Evolutionary conservation across 2,113 vertebrate genomes (phyloP), one percentile per base, ranked within the genome.

Genomic region (Chinchilla lanigera): DNA sequence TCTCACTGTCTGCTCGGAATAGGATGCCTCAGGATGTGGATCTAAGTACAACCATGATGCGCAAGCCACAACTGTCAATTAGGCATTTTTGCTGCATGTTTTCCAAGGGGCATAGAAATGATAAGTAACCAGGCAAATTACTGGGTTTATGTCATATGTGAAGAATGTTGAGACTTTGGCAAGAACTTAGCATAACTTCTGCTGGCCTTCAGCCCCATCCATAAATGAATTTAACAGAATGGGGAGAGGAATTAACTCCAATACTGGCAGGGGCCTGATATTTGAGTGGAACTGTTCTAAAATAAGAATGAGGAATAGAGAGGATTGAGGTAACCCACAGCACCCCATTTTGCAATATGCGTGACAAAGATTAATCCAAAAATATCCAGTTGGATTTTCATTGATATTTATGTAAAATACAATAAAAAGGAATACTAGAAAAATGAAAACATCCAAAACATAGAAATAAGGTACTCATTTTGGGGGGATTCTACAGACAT

Each of bases 51-150:
- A 10, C 9, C 20, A 3, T 19, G 4, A 60, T 24, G 30, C 71
- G 38, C 16, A 75, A 52, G 61, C 28, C 88, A 63, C 8, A 85
- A 10, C 35, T 97, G 92, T 90, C 30, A 63, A 12, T 75, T 33
- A 93, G 28, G 93, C 9, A 58, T 56, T 19, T 92, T 84, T 87
- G 58, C 20, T 56, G 6, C 44, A 56, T 16, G 7, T 78, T 58
- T 94, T 47, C 61, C 41, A 26, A 93, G 33, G 17, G 26, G 24
- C 4, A 56, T 73, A 90, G 77, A 67, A 75, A 87, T 52, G 73
- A 82, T 86, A 93, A 85, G 47, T 95, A 77, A 28, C 38, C 38
- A 93, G 35, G n/a, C 3, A 95, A 54, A 26, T 89, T 38, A 71
- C 63, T 73, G 58, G 30, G 28, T 84, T 81, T 38, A 52, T 78